Evolutionary conservation across 2,113 vertebrate species (phyloP).

Genomic region (Gobio gobio): DNA sequence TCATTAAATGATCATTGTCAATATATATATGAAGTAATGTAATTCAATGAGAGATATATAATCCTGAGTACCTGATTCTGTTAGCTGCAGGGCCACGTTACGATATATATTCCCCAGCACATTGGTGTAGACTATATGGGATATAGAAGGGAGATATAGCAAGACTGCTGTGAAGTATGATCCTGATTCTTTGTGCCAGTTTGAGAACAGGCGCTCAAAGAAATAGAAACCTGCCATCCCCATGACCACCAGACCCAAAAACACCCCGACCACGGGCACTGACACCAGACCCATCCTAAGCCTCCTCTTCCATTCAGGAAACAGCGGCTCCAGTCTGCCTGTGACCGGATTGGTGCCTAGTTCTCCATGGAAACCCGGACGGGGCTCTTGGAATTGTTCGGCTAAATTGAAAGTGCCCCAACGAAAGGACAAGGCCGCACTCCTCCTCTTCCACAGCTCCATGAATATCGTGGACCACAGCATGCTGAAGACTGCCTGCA

Average conservation of each 20-base stretch:
- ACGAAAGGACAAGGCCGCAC: constrained; percentile 72
- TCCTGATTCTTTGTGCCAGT: constrained; percentile 63
- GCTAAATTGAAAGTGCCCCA: constrained; percentile 78
- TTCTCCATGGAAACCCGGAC: constrained; percentile 74
- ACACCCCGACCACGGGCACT: constrained; percentile 74
- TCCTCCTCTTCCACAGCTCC: constrained; percentile 82
- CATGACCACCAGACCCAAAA: constrained; percentile 73
- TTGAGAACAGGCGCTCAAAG: constrained; percentile 67
- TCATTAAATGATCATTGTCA: too few relatives aligned
- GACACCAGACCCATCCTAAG: constrained; percentile 76
- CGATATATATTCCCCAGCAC: constrained; percentile 73
- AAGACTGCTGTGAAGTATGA: constrained; percentile 64
- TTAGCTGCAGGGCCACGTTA: constrained; percentile 71
- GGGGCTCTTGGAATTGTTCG: constrained; percentile 76
- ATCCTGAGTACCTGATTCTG: constrained; percentile 75
- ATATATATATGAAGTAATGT: too few relatives aligned
- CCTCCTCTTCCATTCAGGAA: constrained; percentile 75
- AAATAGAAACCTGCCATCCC: constrained; percentile 80
- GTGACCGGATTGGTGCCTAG: constrained; percentile 78
- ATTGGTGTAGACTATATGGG: constrained; percentile 79
- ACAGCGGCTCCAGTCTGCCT: constrained; percentile 74
- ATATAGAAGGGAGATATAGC: constrained; percentile 75
- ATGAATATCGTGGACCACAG: constrained; percentile 81
- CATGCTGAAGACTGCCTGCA: constrained; percentile 81
- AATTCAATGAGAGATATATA: too few relatives aligned